Evolutionary conservation across 2,888 invertebrate genomes (phyloP), one percentile per base, ranked within the genome.

Genomic region (Lithosia quadra): DNA sequence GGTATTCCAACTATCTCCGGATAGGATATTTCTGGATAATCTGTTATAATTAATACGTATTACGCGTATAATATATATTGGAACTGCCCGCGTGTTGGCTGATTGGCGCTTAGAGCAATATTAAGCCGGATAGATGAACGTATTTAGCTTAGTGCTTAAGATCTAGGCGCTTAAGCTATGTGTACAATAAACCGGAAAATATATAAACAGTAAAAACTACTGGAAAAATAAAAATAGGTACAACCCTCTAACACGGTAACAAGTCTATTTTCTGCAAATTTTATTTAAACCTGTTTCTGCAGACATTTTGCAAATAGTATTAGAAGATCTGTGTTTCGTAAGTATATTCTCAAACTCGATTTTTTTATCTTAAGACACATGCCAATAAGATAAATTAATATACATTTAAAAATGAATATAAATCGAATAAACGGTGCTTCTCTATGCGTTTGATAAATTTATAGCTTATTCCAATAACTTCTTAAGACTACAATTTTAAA

Each of bases 1-100:
- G 68, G 69, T 68, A 78, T 78, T 76, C 55, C 18, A 64, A 64
- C 39, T 56, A 63, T 67, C 39, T 53, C 62, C 55, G 13, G 56
- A 36, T 21, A 63, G 28, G 33, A 33, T 74, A 63, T 57, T 33
- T 63, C 28, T 62, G 22, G 34, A 55, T 43, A 67, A 77, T 67
- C 62, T 71, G 66, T 66, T 65, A 75, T 68, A 71, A 77, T 78
- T 63, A 68, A 72, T 75, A 75, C 58, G 53, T 49, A 53, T 21
- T 36, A 65, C 49, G n/a, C 49, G 55, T 60, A 39, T 60, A 39
- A 58, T 60, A 63, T 55, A 18, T 49, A 64, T 78, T 62, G 21
- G 55, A 69, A 71, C 67, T 68, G 67, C 62, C 57, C 15, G 34
- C 34, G 22, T 18, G 43, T 49, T 61, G 67, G 36, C 49, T 68